Evolutionary conservation across 2,113 vertebrate genomes (phyloP), one percentile per base, ranked within the genome.

Genomic region (Microtus richardsoni): DNA sequence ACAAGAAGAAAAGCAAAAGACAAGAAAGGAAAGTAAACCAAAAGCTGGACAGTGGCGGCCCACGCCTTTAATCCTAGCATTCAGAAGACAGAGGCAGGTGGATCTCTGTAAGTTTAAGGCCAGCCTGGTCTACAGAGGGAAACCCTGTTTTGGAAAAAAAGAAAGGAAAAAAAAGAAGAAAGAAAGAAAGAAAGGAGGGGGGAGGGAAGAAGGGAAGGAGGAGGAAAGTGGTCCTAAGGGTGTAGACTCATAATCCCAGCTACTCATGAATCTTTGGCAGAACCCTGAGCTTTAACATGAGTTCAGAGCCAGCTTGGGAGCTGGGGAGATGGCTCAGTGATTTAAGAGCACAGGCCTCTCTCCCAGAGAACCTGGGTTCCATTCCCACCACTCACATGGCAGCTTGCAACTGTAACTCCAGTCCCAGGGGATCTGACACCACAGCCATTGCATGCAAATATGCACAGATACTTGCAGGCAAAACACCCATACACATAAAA

Each of bases 121-220:
- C 39, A 44, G 39, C 39, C 73, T 74, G 73, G 22, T 74, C 73
- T 74, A 74, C 11, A 74, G 11, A 44, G 24, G 73, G 58, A 21
- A 58, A 58, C 19, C 58, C 58, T 58, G 58, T 58, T 58, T 58
- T 58, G 58, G 58, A 21, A 58, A 58, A 58, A 21, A 58, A 58
- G 5, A 5, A 58, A 58, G 12, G 1, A 47, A 71, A 17, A 3
- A 7, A 71, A 14, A 16, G 16, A 71, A 49, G 11, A 12, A 12
- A 12, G 49, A 49, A 12, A 13, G 49, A 13, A 47, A 5, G 11
- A 12, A 13, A 9, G 9, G 12, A 13, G 11, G 14, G 17, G 36
- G 70, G 6, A 39, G 7, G 17, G 0, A n/a, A 3, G 17, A 0
- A 39, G 7, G 14, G 2, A 71, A 8, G 36, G 6, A 49, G 6